Evolutionary conservation across 2,888 invertebrate genomes (phyloP).

Genomic region (Philereme transversata): DNA sequence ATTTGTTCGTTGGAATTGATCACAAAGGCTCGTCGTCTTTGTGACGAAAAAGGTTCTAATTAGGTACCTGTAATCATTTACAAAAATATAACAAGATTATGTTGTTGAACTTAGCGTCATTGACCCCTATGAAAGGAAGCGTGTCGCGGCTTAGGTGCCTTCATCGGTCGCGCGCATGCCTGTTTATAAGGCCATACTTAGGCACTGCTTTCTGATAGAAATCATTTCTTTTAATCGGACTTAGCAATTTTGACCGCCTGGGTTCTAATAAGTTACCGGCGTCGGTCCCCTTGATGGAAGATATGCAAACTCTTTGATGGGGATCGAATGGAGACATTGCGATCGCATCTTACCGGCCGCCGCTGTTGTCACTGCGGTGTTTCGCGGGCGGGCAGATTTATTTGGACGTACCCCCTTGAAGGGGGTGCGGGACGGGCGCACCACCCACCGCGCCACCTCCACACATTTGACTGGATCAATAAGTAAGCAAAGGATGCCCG

Average conservation of each 20-base stretch:
- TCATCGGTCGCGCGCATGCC: conserved; percentile 76
- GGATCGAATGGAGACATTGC: conserved; percentile 72
- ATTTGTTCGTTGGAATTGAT: conserved; percentile 4
- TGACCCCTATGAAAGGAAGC: conserved; percentile 71
- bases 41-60: conserved; percentile 29
- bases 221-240: conserved; percentile 72
- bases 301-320: conserved; percentile 33
- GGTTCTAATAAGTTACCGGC: conserved; percentile 4
- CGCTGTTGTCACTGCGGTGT: conserved; percentile 83
- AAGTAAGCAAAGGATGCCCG: conserved; percentile 86
- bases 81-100: conserved; percentile 51
- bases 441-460: conserved; percentile 83
- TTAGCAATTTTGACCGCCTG: conserved; percentile 47
- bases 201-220: conserved; percentile 65
- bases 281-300: conserved; percentile 25
- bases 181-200: conserved; percentile 73
- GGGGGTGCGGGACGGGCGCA: conserved; percentile 73
- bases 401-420: conserved; percentile 82
- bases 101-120: conserved; percentile 66
- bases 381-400: conserved; percentile 84
- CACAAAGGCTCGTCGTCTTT: conserved; percentile 11
- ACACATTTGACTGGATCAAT: conserved; percentile 86
- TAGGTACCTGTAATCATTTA: conserved; percentile 34
- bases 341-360: conserved; percentile 78
- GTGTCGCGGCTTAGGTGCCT: conserved; percentile 68